phyloP scores from a whole-genome alignment of 2,113 vertebrate genomes.

The Xenus cinereus region DNA sequence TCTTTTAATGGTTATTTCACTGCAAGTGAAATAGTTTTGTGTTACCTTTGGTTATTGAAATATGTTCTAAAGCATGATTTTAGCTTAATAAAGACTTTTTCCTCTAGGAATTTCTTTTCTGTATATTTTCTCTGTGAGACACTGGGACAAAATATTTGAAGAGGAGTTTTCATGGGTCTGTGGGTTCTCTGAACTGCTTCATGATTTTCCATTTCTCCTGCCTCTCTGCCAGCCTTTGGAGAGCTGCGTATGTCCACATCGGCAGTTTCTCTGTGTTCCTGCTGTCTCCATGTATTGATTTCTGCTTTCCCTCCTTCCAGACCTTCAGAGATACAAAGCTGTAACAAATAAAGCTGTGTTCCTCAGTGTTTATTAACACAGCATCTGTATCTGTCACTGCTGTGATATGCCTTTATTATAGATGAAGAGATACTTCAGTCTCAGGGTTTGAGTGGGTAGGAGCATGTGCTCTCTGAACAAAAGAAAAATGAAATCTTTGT shows the following conservation, averaged over 20 bases:
- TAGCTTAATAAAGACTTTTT: background rate
- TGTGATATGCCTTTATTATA: background rate
- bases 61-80: background rate
- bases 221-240: background rate
- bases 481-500: background rate
- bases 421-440: background rate
- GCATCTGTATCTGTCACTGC: background rate
- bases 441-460: background rate
- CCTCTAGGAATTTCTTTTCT: background rate
- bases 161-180: background rate
- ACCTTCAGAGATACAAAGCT: background rate
- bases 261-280: background rate
- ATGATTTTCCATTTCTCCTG: background rate
- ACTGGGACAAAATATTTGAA: background rate
- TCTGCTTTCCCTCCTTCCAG: background rate
- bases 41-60: background rate
- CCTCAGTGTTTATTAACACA: background rate
- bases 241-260: background rate
- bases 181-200: background rate
- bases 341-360: background rate
- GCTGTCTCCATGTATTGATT: background rate
- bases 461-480: background rate
- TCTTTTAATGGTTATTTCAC: background rate
- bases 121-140: background rate
- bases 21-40: background rate